These are phyloP conservation scores for Lacerta agilis DNA, from an alignment of 2,797 vertebrate genomes.

Conservation along the genomic window DNA sequence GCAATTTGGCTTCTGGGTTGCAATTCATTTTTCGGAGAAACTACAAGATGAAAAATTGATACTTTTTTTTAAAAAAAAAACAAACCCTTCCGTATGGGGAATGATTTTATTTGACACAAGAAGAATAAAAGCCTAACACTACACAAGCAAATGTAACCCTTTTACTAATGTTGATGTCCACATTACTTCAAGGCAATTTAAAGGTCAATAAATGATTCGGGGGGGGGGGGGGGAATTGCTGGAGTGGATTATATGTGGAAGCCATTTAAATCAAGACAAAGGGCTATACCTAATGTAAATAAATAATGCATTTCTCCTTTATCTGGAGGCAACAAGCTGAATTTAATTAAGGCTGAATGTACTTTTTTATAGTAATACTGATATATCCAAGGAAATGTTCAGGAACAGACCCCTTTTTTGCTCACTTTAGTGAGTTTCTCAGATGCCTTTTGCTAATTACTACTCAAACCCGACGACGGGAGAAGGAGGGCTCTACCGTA, in stretches of 20 bases:
- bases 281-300: background rate
- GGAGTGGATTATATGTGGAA: background rate
- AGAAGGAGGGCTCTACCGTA: background rate
- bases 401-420: background rate
- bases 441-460: conserved; percentile 2
- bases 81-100: background rate
- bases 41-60: background rate
- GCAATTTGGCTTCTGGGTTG: background rate
- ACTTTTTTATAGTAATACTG: background rate
- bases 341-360: conserved; percentile 24
- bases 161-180: background rate
- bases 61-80: background rate
- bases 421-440: background rate
- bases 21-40: background rate
- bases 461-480: background rate
- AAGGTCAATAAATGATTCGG: conserved; percentile 14
- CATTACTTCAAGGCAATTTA: background rate
- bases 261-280: background rate
- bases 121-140: background rate
- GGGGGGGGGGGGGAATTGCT: background rate
- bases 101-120: conserved; percentile 12
- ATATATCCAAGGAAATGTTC: conserved; percentile 1
- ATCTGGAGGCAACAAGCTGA: background rate
- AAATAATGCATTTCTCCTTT: conserved; percentile 7
- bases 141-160: background rate